Base-by-base conservation (phyloP, 2,888 invertebrate species). In the Magallana nippona region DNA sequence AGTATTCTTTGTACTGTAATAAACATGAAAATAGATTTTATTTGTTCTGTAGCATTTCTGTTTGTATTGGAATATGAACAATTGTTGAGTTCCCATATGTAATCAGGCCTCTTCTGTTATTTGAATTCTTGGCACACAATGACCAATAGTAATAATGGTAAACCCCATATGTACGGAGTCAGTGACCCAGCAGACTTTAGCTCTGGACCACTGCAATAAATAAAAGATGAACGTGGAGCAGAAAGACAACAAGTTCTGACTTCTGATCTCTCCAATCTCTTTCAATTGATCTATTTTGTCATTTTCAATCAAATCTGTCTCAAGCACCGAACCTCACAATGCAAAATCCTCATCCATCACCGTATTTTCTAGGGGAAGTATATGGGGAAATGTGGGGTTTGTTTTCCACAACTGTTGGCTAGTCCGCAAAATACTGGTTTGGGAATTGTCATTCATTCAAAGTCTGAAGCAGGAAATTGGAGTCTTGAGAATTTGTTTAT, bases 231-330 rank as follows among this genome's bases (percentile, higher is more conserved):
- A 15, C 32, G 8, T 8, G 71, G 71, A 71, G 71, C 27, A 22
- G 32, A 71, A 27, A 71, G 71, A 13, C 22, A 71, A 19, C 15
- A 32, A 71, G 32, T 32, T 13, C 71, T 71, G 71, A 71, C 71
- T 71, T 71, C 32, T 71, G 71, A 71, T 71, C 71, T 15, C 44
- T 32, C 27, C 71, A 27, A 71, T 71, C 71, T 71, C 71, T 71
- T 32, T 71, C 71, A 27, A 71, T 71, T 71, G 71, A 71, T 71
- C 71, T 71, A 71, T 71, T 71, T 71, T 71, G 71, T 71, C 71
- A 71, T 71, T 71, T 71, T 71, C 71, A 71, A 71, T 71, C 71
- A 71, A 71, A 71, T 71, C 71, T 71, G 71, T 71, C 71, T 22
- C 44, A 71, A 71, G 27, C 13, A 71, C 32, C 10, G 60, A 71